phyloP scores from a whole-genome alignment of 23 tunicate species.

The Trididemnum miniatum region DNA sequence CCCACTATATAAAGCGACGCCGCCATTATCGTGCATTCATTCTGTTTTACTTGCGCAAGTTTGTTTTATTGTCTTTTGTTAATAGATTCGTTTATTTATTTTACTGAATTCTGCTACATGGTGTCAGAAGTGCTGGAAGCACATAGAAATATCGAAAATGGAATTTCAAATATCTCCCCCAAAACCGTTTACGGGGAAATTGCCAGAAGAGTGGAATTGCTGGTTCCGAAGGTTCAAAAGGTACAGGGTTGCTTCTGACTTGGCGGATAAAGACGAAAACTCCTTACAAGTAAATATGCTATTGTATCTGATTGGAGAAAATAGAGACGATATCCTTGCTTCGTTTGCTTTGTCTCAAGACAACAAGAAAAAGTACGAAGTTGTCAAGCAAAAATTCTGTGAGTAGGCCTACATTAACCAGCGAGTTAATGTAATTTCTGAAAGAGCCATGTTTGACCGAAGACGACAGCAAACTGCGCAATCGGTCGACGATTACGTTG shows the following conservation, averaged over 20 bases:
- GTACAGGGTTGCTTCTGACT: not conserved
- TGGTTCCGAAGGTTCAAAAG: constrained; percentile 6
- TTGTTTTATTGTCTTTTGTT: too few relatives aligned
- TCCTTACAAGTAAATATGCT: not conserved
- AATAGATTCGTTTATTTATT: too few relatives aligned
- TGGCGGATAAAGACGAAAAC: not conserved
- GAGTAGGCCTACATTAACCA: constrained; percentile 10
- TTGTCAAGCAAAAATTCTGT: not conserved
- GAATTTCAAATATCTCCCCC: not conserved
- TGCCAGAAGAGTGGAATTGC: constrained; percentile 6
- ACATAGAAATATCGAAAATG: not conserved
- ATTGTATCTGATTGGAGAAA: not conserved
- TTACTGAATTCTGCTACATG: too few relatives aligned
- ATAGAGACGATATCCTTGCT: constrained; percentile 4
- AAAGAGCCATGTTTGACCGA: not conserved
- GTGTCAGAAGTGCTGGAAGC: not conserved
- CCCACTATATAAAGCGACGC: too few relatives aligned
- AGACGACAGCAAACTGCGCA: not conserved
- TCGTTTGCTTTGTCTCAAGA: not conserved
- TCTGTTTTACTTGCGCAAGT: too few relatives aligned
- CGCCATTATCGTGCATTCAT: too few relatives aligned
- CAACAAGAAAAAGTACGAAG: not conserved
- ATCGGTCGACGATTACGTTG: not conserved
- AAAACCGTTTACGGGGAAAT: not conserved
- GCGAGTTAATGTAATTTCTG: constrained; percentile 1